These are phyloP conservation scores for Gastrophysa polygoni DNA, from an alignment of 2,888 invertebrate genomes.

Conservation along the genomic window DNA sequence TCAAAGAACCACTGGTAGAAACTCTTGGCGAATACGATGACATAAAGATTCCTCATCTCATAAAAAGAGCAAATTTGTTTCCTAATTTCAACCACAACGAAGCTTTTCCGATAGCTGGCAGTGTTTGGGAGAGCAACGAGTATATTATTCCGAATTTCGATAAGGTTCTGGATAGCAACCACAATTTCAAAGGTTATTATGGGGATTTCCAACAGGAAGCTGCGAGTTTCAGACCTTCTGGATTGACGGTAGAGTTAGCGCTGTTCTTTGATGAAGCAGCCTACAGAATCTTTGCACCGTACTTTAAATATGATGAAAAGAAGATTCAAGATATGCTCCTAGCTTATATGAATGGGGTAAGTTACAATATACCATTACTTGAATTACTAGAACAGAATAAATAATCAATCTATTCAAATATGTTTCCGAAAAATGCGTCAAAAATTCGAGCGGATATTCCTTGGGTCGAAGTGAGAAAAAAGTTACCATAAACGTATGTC, in stretches of 20 bases:
- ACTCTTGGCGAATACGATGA: conserved; percentile 36
- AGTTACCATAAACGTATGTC: too few relatives aligned
- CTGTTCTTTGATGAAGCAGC: conserved; percentile 78
- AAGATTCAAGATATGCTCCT: conserved; percentile 76
- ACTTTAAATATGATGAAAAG: conserved; percentile 68
- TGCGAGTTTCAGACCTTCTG: conserved; percentile 23
- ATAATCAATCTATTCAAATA: too few relatives aligned
- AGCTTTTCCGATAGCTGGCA: conserved; percentile 38
- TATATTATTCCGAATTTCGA: conserved; percentile 19
- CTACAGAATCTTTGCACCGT: conserved; percentile 73
- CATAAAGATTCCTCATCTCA: conserved; percentile 62
- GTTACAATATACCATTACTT: conserved; percentile 36
- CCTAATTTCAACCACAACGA: conserved; percentile 56
- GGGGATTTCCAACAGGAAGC: conserved; percentile 16
- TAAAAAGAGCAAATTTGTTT: conserved; percentile 63
- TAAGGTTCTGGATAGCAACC: conserved; percentile 17
- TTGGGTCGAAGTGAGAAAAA: too few relatives aligned
- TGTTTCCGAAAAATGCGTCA: background rate
- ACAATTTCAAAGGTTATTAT: conserved; percentile 5
- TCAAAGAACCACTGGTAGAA: conserved; percentile 52
- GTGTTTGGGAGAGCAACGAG: conserved; percentile 34
- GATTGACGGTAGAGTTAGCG: conserved; percentile 72
- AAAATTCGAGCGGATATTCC: too few relatives aligned
- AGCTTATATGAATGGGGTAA: conserved; percentile 78
- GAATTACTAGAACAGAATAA: too few relatives aligned